Evolutionary conservation across 2,797 vertebrate genomes (phyloP), one percentile per base, ranked within the genome.

Genomic region (Cryptoprocta ferox): DNA sequence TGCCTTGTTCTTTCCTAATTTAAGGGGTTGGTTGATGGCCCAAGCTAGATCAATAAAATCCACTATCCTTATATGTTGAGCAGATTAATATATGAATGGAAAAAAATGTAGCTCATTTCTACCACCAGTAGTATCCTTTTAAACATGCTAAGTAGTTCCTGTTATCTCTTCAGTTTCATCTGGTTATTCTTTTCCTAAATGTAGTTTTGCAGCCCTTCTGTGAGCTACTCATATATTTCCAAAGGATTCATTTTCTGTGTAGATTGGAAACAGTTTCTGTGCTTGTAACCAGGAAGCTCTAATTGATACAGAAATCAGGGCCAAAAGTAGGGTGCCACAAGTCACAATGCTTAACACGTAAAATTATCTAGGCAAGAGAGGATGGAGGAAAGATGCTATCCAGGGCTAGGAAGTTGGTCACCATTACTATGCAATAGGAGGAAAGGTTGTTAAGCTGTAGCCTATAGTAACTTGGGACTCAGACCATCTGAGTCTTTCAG

Each of bases 391-490:
- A 89, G 14, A 21, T 6, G 5, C 1, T 73, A 0, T 75, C 48
- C 39, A 70, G n/a, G 16, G 24, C 61, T 39, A 83, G 61, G 42
- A 94, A 80, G 24, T 39, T 63, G 1, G 82, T 66, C 56, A 85
- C 93, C 48, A 65, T 73, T 82, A 42, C 66, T 88, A 37, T 68
- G 39, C 50, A 85, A 42, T 26, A 89, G 30, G 7, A 37, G 59
- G 48, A 79, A 97, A 75, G 5, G 37, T 89, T 75, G 18, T 63
- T 68, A 96, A 75, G 8, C n/a, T 90, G 35, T 71, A 89, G 42
- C 15, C 50, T 91, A 12, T 53, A 70, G 81, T 71, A 35, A 95
- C 3, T 61, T 56, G 71, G 59, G 10, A 76, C 61, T 84, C 48
- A 84, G 71, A 28, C 6, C 11, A 16, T 35, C 61, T 87, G 70